phyloP scores from a whole-genome alignment of 2,888 invertebrate species.

The Cheilosia vernalis region DNA sequence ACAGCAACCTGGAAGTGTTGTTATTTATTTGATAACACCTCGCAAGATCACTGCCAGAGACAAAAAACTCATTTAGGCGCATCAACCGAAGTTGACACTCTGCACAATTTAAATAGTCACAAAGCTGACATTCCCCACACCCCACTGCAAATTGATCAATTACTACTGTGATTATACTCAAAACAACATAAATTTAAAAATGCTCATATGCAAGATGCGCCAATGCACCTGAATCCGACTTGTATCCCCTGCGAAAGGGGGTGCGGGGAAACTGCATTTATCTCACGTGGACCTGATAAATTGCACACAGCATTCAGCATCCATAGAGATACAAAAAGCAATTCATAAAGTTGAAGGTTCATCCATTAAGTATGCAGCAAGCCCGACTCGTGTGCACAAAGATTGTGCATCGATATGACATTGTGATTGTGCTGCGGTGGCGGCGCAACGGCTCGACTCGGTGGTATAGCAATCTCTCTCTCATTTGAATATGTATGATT shows the following conservation, averaged over 20 bases:
- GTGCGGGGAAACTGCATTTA: neutral
- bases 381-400: slow-evolving; percentile 32
- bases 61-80: neutral
- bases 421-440: slow-evolving; percentile 45
- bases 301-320: slow-evolving; percentile 19
- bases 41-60: neutral
- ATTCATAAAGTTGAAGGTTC: slow-evolving; percentile 71
- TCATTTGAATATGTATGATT: slow-evolving; percentile 65
- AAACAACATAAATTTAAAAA: slow-evolving; percentile 19
- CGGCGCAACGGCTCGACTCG: neutral
- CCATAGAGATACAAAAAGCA: slow-evolving; percentile 18
- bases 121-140: slow-evolving; percentile 3
- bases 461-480: slow-evolving; percentile 38
- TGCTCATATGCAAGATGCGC: slow-evolving; percentile 22
- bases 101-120: neutral
- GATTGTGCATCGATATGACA: slow-evolving; percentile 58
- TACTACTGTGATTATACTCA: slow-evolving; percentile 17
- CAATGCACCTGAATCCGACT: neutral
- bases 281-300: slow-evolving; percentile 57
- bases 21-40: neutral
- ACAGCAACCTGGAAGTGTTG: too few relatives aligned
- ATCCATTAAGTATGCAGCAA: slow-evolving; percentile 56
- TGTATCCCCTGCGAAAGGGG: neutral
- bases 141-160: slow-evolving; percentile 38
- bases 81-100: neutral